These are phyloP conservation scores for Lonchura striata DNA, from an alignment of 2,113 vertebrate genomes.

Conservation along the genomic window DNA sequence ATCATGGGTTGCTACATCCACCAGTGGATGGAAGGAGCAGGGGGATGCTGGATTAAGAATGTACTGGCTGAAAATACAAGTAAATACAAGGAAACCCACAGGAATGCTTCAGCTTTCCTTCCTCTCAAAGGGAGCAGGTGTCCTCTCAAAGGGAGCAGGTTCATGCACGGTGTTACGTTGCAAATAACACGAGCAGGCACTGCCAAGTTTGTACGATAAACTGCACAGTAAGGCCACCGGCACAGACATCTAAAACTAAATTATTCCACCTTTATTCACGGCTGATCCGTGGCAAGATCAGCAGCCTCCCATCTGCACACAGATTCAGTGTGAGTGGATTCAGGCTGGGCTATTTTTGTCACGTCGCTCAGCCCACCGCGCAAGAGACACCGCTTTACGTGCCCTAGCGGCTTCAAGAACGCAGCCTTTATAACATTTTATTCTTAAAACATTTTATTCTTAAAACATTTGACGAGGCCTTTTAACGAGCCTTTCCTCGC, in stretches of 20 bases:
- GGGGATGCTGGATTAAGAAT: neutral
- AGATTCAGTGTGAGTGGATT: neutral
- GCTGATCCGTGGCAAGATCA: neutral
- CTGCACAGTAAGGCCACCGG: neutral
- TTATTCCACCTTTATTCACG: neutral
- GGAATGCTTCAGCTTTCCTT: rapidly evolving
- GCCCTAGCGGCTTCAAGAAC: neutral
- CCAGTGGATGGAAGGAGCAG: neutral
- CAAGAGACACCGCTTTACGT: neutral
- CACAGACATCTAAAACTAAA: neutral
- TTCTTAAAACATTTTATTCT: neutral
- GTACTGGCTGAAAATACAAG: rapidly evolving
- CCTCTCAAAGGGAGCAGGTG: neutral
- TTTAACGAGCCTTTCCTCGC: rapidly evolving
- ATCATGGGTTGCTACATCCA: rapidly evolving
- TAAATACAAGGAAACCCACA: rapidly evolving
- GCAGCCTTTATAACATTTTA: neutral
- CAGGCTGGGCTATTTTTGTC: neutral
- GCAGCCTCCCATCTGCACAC: neutral
- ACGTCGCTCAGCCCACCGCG: neutral
- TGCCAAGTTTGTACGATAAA: neutral
- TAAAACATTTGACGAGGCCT: neutral
- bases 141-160: neutral
- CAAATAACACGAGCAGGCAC: rapidly evolving
- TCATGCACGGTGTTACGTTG: neutral